A percentile compares a stretch with the other conserved stretches of the same genome.
Conservation (phyloP, 2,888 invertebrate genomes). For the Agriopis aurantiaria region DNA sequence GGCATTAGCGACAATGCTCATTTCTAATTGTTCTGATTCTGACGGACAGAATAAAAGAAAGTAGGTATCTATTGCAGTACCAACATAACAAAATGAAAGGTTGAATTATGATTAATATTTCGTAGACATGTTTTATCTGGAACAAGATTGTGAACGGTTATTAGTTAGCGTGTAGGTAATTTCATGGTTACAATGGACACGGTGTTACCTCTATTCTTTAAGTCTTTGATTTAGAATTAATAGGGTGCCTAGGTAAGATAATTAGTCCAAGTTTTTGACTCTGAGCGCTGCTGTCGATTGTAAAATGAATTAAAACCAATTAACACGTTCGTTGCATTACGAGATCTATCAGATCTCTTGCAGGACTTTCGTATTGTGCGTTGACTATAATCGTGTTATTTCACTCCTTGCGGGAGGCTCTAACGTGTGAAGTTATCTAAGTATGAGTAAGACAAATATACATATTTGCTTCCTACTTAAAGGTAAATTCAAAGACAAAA, state of each 20-base stretch:
- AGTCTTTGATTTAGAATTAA: background rate
- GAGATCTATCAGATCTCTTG: no score
- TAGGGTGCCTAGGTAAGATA: background rate
- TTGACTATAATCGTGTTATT: no score
- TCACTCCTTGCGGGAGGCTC: no score
- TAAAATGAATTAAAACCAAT: no score
- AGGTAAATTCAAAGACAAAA: no score
- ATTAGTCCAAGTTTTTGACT: background rate
- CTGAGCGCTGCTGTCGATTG: no score
- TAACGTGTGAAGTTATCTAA: no score
- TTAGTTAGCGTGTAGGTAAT: constrained; percentile 32
- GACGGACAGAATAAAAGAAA: constrained; percentile 46
- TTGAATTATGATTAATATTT: constrained; percentile 38
- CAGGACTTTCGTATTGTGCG: no score
- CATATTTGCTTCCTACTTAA: no score
- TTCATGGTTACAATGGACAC: constrained; percentile 14
- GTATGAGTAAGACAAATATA: no score
- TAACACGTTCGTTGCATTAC: no score
- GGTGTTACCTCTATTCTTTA: constrained; percentile 5
- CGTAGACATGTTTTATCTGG: constrained; percentile 36
- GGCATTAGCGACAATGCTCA: constrained; percentile 45
- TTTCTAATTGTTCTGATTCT: constrained; percentile 47
- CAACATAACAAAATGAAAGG: constrained; percentile 34
- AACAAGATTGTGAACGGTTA: constrained; percentile 32
- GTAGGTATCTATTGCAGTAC: constrained; percentile 33